Evolutionary conservation across 1,140 invertebrate species (phyloP), one percentile per base, ranked within the genome.

Genomic region (Ridgeia piscesae): DNA sequence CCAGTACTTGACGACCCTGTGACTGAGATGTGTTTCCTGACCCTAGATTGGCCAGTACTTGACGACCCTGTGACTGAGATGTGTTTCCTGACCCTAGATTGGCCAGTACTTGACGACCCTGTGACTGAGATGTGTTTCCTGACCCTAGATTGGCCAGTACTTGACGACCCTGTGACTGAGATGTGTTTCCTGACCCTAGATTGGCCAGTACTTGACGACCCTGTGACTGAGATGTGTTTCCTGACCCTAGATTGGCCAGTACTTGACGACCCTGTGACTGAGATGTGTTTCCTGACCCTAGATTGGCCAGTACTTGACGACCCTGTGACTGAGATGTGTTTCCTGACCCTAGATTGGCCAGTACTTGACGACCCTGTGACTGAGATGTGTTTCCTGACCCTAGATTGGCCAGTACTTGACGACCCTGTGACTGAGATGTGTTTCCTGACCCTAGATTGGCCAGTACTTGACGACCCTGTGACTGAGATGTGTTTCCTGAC

Each of bases 391-490:
- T 34, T 21, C 33, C 17, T 90, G 89, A 90, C 90, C 90, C 89
- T 94, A 96, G 96, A 96, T 96, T 97, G 96, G 98, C 0, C 98
- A 99, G 95, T 99, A 99, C 95, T 96, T 99, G 93, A 98, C 99
- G 97, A 99, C 98, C 0, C 95, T 99, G 93, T n/a, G n/a, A n/a
- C n/a, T n/a, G n/a, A n/a, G n/a, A 33, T 33, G 34, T 6, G 4
- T 89, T 34, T 21, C 33, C 17, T 90, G 89, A 90, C 90, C 90
- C 89, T 94, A 96, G 96, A 96, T 96, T 97, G 96, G 98, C 0
- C 98, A 99, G 95, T 99, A 99, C 95, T 96, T 99, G 93, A 98
- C 99, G 97, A 99, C 98, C 0, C 95, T 99, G 93, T n/a, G n/a
- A n/a, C n/a, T n/a, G n/a, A n/a, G n/a, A 33, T 33, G 34, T 6